These are phyloP conservation scores for Balearica regulorum DNA, from an alignment of 2,797 vertebrate species.

Conservation along the genomic window DNA sequence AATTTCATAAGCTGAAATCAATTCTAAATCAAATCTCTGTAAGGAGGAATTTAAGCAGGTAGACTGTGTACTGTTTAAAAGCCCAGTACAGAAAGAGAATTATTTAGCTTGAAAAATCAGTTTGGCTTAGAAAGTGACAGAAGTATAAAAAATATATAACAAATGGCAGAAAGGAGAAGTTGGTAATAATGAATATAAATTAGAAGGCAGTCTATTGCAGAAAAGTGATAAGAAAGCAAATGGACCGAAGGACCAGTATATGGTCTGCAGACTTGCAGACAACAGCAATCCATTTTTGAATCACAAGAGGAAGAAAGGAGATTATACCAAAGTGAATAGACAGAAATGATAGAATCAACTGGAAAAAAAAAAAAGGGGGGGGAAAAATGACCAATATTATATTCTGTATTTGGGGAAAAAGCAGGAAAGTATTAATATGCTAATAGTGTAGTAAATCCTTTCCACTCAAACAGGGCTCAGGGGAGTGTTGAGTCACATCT, in stretches of 20 bases:
- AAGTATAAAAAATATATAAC: background rate
- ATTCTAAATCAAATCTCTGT: background rate
- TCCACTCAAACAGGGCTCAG: background rate
- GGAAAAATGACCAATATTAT: background rate
- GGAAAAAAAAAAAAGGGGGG: background rate
- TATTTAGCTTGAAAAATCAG: background rate
- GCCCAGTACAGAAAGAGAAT: background rate
- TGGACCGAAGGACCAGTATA: background rate
- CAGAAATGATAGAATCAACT: background rate
- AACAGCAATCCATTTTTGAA: background rate
- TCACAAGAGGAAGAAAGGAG: background rate
- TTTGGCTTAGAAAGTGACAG: background rate
- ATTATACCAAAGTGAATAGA: background rate
- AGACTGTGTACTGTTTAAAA: background rate
- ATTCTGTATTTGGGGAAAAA: background rate
- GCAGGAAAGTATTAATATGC: background rate
- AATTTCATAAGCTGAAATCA: background rate
- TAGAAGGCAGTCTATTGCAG: background rate
- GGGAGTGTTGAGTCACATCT: background rate
- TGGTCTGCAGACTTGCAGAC: background rate
- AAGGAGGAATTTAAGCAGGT: background rate
- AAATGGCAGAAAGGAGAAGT: background rate
- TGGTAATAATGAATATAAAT: background rate
- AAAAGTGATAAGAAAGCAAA: background rate
- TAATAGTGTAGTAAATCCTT: constrained; percentile 11